phyloP scores from a whole-genome alignment of 2,113 vertebrate genomes.

The Canis aureus region DNA sequence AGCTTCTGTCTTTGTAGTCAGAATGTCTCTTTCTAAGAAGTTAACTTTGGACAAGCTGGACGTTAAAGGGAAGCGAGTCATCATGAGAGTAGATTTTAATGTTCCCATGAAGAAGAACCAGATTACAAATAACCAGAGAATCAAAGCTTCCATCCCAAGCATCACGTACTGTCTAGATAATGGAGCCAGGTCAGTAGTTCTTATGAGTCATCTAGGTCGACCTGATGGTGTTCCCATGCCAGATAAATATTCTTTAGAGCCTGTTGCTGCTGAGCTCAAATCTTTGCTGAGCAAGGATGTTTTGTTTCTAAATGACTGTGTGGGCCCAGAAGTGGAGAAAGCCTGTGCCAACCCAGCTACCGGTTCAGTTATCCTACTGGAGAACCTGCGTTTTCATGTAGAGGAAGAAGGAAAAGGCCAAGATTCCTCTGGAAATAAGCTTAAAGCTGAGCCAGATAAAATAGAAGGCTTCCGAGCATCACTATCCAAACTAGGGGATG shows the following conservation, averaged over 20 bases:
- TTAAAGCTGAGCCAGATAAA: conserved; percentile 92
- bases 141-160: conserved; percentile 95
- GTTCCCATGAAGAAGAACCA: conserved; percentile 93
- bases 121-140: conserved; percentile 95
- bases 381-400: conserved; percentile 98
- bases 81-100: conserved; percentile 94
- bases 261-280: conserved; percentile 94
- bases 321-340: conserved; percentile 94
- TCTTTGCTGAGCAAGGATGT: conserved; percentile 92
- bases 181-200: conserved; percentile 94
- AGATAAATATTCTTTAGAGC: conserved; percentile 94
- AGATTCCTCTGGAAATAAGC: conserved; percentile 95
- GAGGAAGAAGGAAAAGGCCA: conserved; percentile 98
- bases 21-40: conserved; percentile 93
- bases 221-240: conserved; percentile 95
- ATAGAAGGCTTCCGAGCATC: conserved; percentile 94
- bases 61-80: conserved; percentile 91
- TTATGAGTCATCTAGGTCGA: conserved; percentile 97
- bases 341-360: conserved; percentile 91
- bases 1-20: background rate
- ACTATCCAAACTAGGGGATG: conserved; percentile 96
- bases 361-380: conserved; percentile 95
- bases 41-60: conserved; percentile 92
- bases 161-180: conserved; percentile 95
- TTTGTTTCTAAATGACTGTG: conserved; percentile 95